phyloP scores from a whole-genome alignment of 1,140 invertebrate species.

The Chelonus insularis region DNA sequence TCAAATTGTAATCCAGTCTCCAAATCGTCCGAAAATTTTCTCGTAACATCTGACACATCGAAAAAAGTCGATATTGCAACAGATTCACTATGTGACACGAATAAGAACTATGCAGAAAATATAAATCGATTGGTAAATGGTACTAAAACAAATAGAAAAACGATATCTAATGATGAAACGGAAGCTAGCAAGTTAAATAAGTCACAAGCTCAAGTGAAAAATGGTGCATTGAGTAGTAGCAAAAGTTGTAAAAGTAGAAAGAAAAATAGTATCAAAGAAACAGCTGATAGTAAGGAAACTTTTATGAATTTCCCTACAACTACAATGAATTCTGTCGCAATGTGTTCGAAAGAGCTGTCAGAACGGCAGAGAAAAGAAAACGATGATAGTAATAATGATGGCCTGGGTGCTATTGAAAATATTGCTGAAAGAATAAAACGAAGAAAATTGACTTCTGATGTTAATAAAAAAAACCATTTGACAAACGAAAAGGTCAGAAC shows the following conservation, averaged over 20 bases:
- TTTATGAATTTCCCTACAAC: neutral
- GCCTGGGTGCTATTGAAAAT: constrained; percentile 42
- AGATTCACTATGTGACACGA: constrained; percentile 44
- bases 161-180: constrained; percentile 31
- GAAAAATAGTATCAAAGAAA: constrained; percentile 28
- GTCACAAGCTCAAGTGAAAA: constrained; percentile 29
- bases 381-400: constrained; percentile 15
- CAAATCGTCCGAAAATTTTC: neutral
- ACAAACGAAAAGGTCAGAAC: too few relatives aligned
- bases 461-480: neutral
- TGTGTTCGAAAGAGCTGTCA: neutral
- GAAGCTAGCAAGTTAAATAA: constrained; percentile 30
- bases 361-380: neutral
- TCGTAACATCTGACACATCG: constrained; percentile 30
- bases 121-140: constrained; percentile 45
- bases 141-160: constrained; percentile 42
- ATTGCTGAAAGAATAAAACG: constrained; percentile 56
- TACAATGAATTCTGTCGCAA: too few relatives aligned
- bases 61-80: constrained; percentile 35
- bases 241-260: constrained; percentile 25
- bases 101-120: constrained; percentile 52
- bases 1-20: too few relatives aligned
- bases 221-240: constrained; percentile 36
- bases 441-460: constrained; percentile 44
- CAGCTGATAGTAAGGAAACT: constrained; percentile 13